Conservation (phyloP, 37 sponge, comb jelly and placozoan species). For the Hexactinellida sp. region DNA sequence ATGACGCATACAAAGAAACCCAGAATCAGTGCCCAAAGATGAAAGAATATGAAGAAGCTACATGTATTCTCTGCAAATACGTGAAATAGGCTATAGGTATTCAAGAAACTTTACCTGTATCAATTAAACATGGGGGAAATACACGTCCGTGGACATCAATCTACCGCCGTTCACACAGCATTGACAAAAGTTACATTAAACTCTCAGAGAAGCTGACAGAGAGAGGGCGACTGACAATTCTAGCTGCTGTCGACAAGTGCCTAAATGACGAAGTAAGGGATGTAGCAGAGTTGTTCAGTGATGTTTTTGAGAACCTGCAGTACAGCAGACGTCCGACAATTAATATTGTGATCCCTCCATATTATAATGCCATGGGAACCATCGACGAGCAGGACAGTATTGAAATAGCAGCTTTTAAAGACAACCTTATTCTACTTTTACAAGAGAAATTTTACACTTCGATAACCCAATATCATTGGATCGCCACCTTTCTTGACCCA, state of each 20-base stretch:
- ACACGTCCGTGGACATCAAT: slow-evolving; percentile 17
- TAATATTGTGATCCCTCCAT: slow-evolving; percentile 11
- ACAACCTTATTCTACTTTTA: slow-evolving; percentile 1
- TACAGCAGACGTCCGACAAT: slow-evolving; percentile 16
- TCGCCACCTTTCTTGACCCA: slow-evolving; percentile 18
- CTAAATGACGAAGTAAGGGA: slow-evolving; percentile 17
- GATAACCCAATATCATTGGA: slow-evolving; percentile 17
- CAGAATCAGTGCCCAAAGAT: slow-evolving; percentile 18
- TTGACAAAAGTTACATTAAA: slow-evolving; percentile 9
- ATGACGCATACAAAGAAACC: slow-evolving; percentile 4
- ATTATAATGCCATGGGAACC: slow-evolving; percentile 12
- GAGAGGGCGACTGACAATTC: slow-evolving; percentile 16
- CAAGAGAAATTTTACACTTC: slow-evolving; percentile 11
- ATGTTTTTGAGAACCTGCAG: slow-evolving; percentile 18
- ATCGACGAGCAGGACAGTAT: slow-evolving; percentile 16
- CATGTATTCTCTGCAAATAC: neutral
- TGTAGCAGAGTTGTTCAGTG: slow-evolving; percentile 15
- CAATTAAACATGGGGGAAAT: slow-evolving; percentile 15
- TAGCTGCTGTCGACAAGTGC: slow-evolving; percentile 19
- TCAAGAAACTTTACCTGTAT: slow-evolving; percentile 17
- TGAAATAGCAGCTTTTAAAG: slow-evolving; percentile 15
- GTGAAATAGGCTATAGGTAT: neutral
- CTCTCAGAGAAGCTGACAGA: slow-evolving; percentile 16
- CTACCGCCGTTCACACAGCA: slow-evolving; percentile 18
- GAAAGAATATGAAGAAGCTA: neutral